Evolutionary conservation across 2,113 vertebrate genomes (phyloP).

Genomic region (Dromiciops gliroides): DNA sequence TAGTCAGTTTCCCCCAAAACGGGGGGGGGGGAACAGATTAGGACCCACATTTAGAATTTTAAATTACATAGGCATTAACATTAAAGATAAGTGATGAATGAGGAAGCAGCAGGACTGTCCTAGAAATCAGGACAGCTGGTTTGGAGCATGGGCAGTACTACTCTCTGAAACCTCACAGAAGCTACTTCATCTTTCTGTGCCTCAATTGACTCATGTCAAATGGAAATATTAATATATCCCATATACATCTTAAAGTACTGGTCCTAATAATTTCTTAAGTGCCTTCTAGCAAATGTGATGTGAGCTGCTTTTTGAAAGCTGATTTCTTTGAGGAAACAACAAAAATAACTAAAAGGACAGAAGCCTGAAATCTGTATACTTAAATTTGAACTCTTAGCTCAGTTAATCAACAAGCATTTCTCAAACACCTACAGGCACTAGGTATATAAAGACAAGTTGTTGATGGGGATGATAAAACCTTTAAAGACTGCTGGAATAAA

Average conservation of each 20-base stretch:
- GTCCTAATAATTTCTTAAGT: not conserved
- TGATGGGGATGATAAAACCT: constrained; percentile 11
- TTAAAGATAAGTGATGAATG: not conserved
- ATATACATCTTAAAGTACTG: not conserved
- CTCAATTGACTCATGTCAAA: constrained; percentile 15
- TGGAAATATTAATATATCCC: constrained; percentile 16
- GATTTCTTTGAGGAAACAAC: not conserved
- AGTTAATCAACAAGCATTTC: not conserved
- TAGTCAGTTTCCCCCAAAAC: no score
- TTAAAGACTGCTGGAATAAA: constrained; percentile 12
- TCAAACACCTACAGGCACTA: constrained; percentile 7
- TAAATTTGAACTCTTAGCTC: not conserved
- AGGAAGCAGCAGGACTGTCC: not conserved
- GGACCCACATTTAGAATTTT: no score
- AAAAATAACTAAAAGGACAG: constrained; percentile 40
- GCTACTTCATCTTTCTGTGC: not conserved
- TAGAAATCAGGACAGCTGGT: not conserved
- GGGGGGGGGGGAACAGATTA: no score
- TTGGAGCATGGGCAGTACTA: not conserved
- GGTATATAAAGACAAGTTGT: constrained; percentile 21
- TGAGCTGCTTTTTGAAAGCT: not conserved
- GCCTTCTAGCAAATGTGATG: not conserved
- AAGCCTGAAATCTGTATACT: not conserved
- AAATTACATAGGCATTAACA: not conserved
- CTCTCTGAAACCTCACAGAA: not conserved